Evolutionary conservation across 1,140 invertebrate genomes (phyloP), one percentile per base, ranked within the genome.

Genomic region (Pseudomyrmex concolor): DNA sequence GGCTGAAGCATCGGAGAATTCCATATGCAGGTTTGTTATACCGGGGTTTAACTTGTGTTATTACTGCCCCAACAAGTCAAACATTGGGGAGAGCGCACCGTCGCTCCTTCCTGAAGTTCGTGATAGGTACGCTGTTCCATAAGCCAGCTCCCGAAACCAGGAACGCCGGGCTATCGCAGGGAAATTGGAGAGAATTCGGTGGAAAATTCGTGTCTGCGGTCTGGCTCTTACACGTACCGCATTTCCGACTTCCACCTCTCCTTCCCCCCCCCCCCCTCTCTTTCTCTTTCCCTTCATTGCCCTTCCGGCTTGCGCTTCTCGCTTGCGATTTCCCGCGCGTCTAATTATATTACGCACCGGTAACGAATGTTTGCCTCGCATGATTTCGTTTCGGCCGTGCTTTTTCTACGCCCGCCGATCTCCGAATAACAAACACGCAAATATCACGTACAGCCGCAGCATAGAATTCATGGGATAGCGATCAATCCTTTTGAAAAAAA

Each of bases 61-160:
- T 88, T 88, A 88, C 74, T 86, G 74, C 54, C 80, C 80, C 73
- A 63, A 80, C 80, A 86, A 88, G 87, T 88, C 71, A 84, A 89
- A 86, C 74, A 89, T 73, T 83, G 60, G 43, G 54, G 83, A 80
- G 54, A 72, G 78, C 83, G 54, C 60, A 54, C 71, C 68, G 59
- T 51, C 57, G 67, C n/a, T 80, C 76, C 76, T 80, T 80, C 76
- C 76, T 81, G 72, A 88, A 88, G 81, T 88, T 76, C 84, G 80
- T 55, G 72, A 70, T 78, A 82, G 86, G 67, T 81, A 90, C 89
- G 91, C 90, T 89, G 89, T 90, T 90, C 89, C 89, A 70, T 66
- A 89, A 92, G 86, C 89, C 88, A 87, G 87, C 85, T 86, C 55
- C 59, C 59, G 50, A 82, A 78, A 78, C 60, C 50, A 62, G 54